Evolutionary conservation across 2,113 vertebrate genomes (phyloP), one percentile per base, ranked within the genome.

Genomic region (Anguilla japonica): DNA sequence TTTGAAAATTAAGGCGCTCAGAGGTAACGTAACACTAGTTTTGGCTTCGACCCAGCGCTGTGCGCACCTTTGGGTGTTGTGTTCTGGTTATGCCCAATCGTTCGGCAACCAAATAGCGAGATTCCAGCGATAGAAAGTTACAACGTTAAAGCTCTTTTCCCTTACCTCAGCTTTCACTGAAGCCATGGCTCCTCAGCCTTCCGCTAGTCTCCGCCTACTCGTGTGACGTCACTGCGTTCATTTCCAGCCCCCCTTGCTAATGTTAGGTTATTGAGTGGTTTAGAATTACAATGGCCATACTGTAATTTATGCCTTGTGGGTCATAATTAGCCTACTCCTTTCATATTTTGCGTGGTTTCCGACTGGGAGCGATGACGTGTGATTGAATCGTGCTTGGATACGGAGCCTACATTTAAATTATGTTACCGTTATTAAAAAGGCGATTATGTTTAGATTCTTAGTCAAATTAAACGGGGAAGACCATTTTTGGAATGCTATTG

Each of bases 101-200:
- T 18, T 53, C 53, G 79, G 60, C 14, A 18, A 16, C 29, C 50
- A 79, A 40, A 26, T 26, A 29, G 13, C 22, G 67, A 39, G 39
- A 46, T 43, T 18, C 39, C 22, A 5, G 7, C 5, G 2, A n/a
- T 20, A 18, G 5, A 85, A 85, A 89, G 88, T 84, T 8, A 71
- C 46, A 67, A 29, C 20, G 22, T 8, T 6, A 79, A 83, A 63
- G n/a, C 18, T 50, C 57, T 29, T 94, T 93, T 90, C 92, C 95
- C 97, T 97, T 96, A 98, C 97, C 97, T 98, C 97, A 91, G 97
- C 95, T 95, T 96, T 96, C 92, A 96, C 96, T 96, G 97, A 97
- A 96, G 97, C 97, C 97, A 98, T 97, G 96, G 97, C 96, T 96
- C 96, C 93, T 91, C 91, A 86, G 93, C 96, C 95, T 92, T 92